These are phyloP conservation scores for Drosophila merina DNA, from an alignment of 2,888 invertebrate genomes.

Conservation along the genomic window DNA sequence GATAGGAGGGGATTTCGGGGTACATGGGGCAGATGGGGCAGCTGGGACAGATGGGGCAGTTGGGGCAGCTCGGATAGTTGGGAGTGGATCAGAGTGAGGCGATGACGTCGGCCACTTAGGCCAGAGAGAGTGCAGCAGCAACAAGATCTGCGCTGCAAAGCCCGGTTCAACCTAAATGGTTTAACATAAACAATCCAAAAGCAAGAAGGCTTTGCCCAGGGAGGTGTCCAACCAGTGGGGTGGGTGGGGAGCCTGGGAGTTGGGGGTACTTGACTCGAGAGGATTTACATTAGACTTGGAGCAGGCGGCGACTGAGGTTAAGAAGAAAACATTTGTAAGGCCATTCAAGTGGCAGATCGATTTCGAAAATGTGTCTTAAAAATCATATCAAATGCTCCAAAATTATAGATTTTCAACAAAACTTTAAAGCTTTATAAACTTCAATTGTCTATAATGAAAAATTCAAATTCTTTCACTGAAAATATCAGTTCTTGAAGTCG, in stretches of 20 bases:
- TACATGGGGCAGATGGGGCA: neutral
- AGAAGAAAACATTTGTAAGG: conserved; percentile 10
- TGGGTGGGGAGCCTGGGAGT: conserved; percentile 15
- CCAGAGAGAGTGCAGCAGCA: conserved; percentile 43
- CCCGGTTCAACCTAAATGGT: conserved; percentile 62
- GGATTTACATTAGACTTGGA: conserved; percentile 47
- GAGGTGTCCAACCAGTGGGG: conserved; percentile 4
- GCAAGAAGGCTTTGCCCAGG: conserved; percentile 8
- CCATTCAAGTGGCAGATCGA: conserved; percentile 10
- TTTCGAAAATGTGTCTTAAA: neutral
- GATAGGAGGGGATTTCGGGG: neutral
- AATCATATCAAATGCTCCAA: neutral
- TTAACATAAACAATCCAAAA: conserved; percentile 54
- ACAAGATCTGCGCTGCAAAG: conserved; percentile 52
- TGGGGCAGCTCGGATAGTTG: neutral
- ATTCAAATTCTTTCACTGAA: neutral
- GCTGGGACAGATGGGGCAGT: neutral
- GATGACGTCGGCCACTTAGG: conserved; percentile 60
- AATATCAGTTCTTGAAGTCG: too few species aligned
- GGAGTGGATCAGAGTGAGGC: conserved; percentile 27
- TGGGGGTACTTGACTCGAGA: conserved; percentile 55
- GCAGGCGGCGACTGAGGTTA: conserved; percentile 13
- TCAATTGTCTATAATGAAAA: too few species aligned
- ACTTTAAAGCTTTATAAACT: too few species aligned
- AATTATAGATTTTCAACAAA: too few species aligned